Conservation (phyloP, 2,797 vertebrate genomes). For the Vultur gryphus region DNA sequence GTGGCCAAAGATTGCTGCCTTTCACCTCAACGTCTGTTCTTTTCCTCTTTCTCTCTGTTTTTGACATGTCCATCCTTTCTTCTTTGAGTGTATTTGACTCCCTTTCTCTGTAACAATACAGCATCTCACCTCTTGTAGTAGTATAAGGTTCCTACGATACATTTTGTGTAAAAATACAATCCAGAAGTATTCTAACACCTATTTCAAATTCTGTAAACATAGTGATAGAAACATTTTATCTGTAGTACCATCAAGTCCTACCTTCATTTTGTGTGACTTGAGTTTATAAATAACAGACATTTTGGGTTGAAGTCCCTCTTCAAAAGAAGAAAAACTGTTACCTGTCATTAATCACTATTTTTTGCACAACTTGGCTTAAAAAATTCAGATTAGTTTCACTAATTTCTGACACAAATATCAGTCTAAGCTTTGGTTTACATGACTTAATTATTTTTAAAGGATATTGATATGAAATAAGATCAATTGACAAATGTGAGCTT, state of each 20-base stretch:
- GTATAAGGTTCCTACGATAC: background rate
- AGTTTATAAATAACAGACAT: background rate
- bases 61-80: background rate
- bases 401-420: background rate
- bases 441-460: background rate
- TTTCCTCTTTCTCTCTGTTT: background rate
- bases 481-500: background rate
- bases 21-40: background rate
- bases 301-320: background rate
- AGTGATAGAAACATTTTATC: background rate
- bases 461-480: background rate
- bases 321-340: background rate
- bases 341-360: background rate
- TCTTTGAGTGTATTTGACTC: background rate
- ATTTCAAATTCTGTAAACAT: background rate
- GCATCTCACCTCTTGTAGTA: background rate
- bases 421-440: background rate
- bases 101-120: background rate
- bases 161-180: background rate
- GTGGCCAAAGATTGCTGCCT: background rate
- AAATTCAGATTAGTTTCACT: background rate
- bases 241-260: background rate
- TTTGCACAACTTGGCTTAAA: background rate
- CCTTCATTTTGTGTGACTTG: background rate
- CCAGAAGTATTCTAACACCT: background rate